Conservation (phyloP, 2,888 invertebrate genomes). For the Trichacis sp. region DNA sequence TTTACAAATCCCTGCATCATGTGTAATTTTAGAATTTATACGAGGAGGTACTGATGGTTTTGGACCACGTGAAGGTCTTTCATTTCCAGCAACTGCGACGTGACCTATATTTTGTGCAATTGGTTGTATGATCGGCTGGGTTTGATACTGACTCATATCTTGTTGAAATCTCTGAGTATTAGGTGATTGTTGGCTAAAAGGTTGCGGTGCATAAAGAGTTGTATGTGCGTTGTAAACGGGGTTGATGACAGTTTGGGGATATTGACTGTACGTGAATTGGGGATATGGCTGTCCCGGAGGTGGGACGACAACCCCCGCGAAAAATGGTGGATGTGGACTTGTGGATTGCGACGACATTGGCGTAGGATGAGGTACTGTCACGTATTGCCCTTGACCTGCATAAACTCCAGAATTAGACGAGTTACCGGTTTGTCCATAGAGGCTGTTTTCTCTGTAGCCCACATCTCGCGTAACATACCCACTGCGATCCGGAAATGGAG, state of each 20-base stretch:
- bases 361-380: conserved; percentile 57
- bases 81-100: conserved; percentile 49
- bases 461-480: conserved; percentile 63
- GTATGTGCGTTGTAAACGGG: conserved; percentile 58
- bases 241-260: conserved; percentile 63
- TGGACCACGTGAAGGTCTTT: conserved; percentile 59
- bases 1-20: conserved; percentile 51
- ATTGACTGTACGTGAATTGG: conserved; percentile 58
- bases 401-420: conserved; percentile 52
- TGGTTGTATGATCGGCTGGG: conserved; percentile 64
- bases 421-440: conserved; percentile 54
- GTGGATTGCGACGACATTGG: conserved; percentile 59
- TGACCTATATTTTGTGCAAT: conserved; percentile 62
- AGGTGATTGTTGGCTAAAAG: conserved; percentile 58
- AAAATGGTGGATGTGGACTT: conserved; percentile 62
- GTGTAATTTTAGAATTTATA: conserved; percentile 64
- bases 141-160: conserved; percentile 61
- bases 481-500: conserved; percentile 57
- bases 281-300: conserved; percentile 53
- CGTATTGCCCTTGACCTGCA: conserved; percentile 58
- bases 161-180: conserved; percentile 65
- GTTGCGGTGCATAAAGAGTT: conserved; percentile 56
- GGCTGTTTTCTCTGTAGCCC: conserved; percentile 55
- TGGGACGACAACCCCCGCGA: conserved; percentile 56
- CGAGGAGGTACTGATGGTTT: conserved; percentile 66